phyloP scores from a whole-genome alignment of 2,113 vertebrate genomes.

The Pampusana beccarii region DNA sequence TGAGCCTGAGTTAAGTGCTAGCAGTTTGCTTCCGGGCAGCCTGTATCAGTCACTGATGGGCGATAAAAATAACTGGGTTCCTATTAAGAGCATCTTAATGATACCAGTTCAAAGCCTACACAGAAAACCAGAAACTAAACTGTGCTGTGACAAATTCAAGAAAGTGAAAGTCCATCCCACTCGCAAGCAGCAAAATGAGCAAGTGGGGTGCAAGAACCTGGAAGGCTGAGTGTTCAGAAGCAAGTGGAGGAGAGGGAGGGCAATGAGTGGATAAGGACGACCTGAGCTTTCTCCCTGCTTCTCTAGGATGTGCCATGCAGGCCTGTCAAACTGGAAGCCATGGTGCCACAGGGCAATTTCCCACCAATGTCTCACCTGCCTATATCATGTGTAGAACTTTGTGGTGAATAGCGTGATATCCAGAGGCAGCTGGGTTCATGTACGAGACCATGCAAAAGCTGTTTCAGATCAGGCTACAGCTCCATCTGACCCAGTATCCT shows the following conservation, averaged over 20 bases:
- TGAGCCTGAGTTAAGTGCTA: background rate
- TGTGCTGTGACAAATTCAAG: background rate
- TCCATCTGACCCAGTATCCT: background rate
- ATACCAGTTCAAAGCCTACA: background rate
- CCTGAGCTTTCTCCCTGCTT: background rate
- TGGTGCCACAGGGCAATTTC: rapidly evolving
- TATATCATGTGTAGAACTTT: background rate
- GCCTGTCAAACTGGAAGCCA: background rate
- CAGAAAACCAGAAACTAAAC: background rate
- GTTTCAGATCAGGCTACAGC: background rate
- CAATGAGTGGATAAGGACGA: background rate
- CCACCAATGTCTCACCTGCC: background rate
- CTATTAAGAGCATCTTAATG: background rate
- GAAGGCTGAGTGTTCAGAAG: background rate
- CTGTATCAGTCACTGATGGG: rapidly evolving
- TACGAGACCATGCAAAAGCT: background rate
- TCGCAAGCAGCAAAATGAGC: background rate
- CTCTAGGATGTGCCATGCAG: background rate
- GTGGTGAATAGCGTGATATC: background rate
- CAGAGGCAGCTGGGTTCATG: background rate
- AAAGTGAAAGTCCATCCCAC: background rate
- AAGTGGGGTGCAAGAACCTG: background rate
- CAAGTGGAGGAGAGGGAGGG: background rate
- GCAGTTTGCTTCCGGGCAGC: background rate
- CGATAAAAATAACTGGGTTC: background rate